phyloP scores from a whole-genome alignment of 1,140 invertebrate genomes.

The Trissolcus basalis region DNA sequence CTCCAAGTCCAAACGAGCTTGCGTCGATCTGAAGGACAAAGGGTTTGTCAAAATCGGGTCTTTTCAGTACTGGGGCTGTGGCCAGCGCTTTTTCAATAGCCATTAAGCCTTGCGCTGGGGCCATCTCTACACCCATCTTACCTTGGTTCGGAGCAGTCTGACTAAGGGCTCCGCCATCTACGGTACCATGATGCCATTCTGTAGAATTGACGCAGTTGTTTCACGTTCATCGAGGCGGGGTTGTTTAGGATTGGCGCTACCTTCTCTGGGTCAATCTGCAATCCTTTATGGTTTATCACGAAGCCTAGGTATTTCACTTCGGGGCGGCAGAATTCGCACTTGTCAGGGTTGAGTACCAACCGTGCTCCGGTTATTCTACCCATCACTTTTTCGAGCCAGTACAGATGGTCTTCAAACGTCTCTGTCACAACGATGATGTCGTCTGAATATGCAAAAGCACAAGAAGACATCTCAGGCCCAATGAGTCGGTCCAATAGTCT shows the following conservation, averaged over 20 bases:
- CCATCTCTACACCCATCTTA: no score
- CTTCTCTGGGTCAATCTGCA: not conserved
- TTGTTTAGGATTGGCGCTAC: not conserved
- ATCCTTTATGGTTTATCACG: not conserved
- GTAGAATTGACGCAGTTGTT: no score
- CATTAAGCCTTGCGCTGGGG: no score
- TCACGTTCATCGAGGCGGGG: not conserved
- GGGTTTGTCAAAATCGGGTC: no score
- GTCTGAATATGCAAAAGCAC: not conserved
- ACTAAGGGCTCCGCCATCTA: no score
- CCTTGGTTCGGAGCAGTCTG: no score
- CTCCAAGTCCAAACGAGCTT: no score
- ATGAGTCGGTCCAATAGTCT: not conserved
- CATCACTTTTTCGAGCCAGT: not conserved
- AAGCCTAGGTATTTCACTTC: not conserved
- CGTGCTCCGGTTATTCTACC: not conserved
- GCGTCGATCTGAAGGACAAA: no score
- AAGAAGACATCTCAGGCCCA: not conserved
- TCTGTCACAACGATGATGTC: not conserved
- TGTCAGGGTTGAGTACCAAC: slow-evolving; percentile 4
- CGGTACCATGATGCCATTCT: no score
- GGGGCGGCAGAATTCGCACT: not conserved
- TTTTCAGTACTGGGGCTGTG: no score
- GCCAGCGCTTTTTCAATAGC: no score
- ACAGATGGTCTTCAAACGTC: not conserved